Conservation (phyloP, 1,140 invertebrate genomes). For the Melipona quadrifasciata region DNA sequence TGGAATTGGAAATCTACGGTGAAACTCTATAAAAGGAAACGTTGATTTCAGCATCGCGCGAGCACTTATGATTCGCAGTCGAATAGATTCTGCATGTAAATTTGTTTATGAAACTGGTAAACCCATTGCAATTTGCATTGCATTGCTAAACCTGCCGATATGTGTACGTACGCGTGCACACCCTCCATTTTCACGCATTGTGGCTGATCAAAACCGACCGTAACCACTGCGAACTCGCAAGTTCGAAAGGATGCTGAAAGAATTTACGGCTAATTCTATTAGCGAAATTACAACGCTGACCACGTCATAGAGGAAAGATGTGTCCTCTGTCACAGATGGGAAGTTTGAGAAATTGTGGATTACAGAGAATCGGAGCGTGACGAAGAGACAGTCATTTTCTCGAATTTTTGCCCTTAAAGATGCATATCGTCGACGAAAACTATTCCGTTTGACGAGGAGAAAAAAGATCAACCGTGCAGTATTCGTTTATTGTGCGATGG, state of each 20-base stretch:
- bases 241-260: neutral
- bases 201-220: constrained; percentile 26
- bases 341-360: too few relatives aligned
- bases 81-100: constrained; percentile 7
- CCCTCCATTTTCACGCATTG: constrained; percentile 15
- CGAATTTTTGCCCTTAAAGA: too few relatives aligned
- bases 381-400: too few relatives aligned
- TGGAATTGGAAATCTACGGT: neutral
- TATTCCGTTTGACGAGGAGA: constrained; percentile 44
- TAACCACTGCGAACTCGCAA: neutral
- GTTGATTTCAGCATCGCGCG: constrained; percentile 5
- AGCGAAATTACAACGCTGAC: too few relatives aligned
- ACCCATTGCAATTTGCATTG: constrained; percentile 39
- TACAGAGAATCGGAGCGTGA: too few relatives aligned
- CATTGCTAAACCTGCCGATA: neutral
- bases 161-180: neutral
- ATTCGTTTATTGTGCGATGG: constrained; percentile 40
- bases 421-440: constrained; percentile 2
- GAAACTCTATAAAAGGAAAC: neutral
- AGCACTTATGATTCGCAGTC: constrained; percentile 12
- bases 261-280: neutral
- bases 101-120: constrained; percentile 39
- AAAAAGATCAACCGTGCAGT: constrained; percentile 54
- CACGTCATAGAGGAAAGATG: neutral
- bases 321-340: too few relatives aligned